Conservation (phyloP, 2,113 vertebrate species). For the Pedionomus torquatus region DNA sequence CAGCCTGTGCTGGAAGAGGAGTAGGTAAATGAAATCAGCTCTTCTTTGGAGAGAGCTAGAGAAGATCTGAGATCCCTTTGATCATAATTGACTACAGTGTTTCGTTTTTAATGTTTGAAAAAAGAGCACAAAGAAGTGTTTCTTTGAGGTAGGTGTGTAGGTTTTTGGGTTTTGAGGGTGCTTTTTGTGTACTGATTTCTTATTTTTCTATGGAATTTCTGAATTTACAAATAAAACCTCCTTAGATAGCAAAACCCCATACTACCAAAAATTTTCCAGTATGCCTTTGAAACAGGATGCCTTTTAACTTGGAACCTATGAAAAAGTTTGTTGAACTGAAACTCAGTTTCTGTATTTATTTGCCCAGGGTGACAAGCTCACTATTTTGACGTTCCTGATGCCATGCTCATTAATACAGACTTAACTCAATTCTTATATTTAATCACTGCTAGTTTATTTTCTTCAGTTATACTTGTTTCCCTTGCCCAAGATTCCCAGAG, state of each 20-base stretch:
- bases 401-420: accelerated
- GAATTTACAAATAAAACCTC: background rate
- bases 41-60: background rate
- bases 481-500: background rate
- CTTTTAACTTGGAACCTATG: background rate
- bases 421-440: background rate
- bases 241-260: background rate
- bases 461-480: background rate
- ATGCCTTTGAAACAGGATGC: background rate
- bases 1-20: background rate
- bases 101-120: background rate
- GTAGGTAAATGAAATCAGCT: background rate
- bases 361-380: background rate
- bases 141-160: background rate
- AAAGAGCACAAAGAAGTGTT: background rate
- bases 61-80: background rate
- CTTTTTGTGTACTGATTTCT: accelerated
- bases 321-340: background rate
- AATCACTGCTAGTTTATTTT: background rate
- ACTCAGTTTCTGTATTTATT: background rate
- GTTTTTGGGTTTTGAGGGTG: background rate
- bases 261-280: background rate
- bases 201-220: background rate
- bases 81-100: background rate
- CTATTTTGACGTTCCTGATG: background rate